These are phyloP conservation scores for Phlogophora meticulosa DNA, from an alignment of 2,888 invertebrate species.

Conservation along the genomic window DNA sequence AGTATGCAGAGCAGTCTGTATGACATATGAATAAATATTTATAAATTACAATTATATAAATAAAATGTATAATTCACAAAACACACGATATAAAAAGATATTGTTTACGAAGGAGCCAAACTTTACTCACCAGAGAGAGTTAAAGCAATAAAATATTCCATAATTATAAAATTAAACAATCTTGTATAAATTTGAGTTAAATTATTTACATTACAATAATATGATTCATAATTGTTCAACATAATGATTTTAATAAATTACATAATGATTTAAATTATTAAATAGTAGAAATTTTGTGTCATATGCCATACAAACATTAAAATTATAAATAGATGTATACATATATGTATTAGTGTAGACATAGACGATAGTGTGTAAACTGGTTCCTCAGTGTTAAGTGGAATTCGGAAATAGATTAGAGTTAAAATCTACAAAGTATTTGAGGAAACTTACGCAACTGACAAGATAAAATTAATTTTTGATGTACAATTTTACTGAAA, in stretches of 20 bases:
- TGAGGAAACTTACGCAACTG: slow-evolving; percentile 55
- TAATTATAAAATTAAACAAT: slow-evolving; percentile 4
- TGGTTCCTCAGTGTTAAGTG: slow-evolving; percentile 71
- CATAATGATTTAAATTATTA: neutral
- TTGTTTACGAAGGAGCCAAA: slow-evolving; percentile 8
- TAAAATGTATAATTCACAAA: slow-evolving; percentile 37
- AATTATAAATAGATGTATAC: slow-evolving; percentile 67
- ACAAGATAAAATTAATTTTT: slow-evolving; percentile 1
- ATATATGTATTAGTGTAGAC: slow-evolving; percentile 67
- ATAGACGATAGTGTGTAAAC: slow-evolving; percentile 70
- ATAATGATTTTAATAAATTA: slow-evolving; percentile 4
- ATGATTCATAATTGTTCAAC: neutral
- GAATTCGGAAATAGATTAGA: slow-evolving; percentile 69
- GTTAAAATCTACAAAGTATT: slow-evolving; percentile 50
- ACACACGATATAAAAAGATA: slow-evolving; percentile 15
- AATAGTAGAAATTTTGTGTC: slow-evolving; percentile 19
- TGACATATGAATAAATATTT: slow-evolving; percentile 64
- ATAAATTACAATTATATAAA: slow-evolving; percentile 17
- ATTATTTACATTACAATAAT: slow-evolving; percentile 18
- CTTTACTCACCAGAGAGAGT: slow-evolving; percentile 18
- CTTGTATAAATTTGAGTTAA: slow-evolving; percentile 24
- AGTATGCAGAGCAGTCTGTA: slow-evolving; percentile 73
- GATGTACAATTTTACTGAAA: slow-evolving; percentile 4
- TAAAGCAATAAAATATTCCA: slow-evolving; percentile 7
- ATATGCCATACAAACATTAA: slow-evolving; percentile 69